A percentile compares a stretch with the other conserved stretches of the same genome.
phyloP scores from a whole-genome alignment of 2,888 invertebrate genomes.

The Ectemnius cavifrons region DNA sequence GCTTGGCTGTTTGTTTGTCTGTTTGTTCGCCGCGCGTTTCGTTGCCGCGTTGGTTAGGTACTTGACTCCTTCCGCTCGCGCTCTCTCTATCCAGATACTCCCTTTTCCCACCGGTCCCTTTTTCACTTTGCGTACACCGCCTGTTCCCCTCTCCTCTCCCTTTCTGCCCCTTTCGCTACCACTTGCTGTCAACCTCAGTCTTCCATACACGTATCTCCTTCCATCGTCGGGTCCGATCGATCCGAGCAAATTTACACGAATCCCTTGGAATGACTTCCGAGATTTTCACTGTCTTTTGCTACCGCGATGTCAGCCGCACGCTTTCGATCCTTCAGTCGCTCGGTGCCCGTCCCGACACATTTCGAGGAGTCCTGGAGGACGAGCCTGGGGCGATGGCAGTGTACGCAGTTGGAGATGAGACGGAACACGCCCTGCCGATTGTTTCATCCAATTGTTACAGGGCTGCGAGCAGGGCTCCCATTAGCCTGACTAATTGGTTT shows the following conservation, averaged over 20 bases:
- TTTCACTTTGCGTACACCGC: not conserved
- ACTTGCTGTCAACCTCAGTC: not conserved
- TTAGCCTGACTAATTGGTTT: constrained; percentile 68
- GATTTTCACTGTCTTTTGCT: constrained; percentile 65
- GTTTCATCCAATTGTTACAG: constrained; percentile 67
- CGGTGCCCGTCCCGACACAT: constrained; percentile 1
- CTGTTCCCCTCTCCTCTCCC: not conserved
- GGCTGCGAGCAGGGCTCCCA: constrained; percentile 48
- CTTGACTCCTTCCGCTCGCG: constrained; percentile 42
- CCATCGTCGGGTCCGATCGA: constrained; percentile 53
- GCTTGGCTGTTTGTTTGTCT: constrained; percentile 63
- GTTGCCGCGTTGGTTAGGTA: constrained; percentile 58
- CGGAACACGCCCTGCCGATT: constrained; percentile 54
- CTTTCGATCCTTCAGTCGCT: constrained; percentile 9
- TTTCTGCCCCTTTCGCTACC: not conserved
- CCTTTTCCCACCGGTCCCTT: constrained; percentile 18
- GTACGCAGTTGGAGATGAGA: constrained; percentile 21
- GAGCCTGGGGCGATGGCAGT: constrained; percentile 26
- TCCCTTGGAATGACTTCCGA: constrained; percentile 61
- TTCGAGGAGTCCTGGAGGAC: constrained; percentile 35
- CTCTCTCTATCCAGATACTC: constrained; percentile 9
- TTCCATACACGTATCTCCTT: no score
- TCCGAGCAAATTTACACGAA: constrained; percentile 72
- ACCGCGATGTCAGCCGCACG: not conserved
- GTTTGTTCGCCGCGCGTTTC: constrained; percentile 69